Percentiles rank a stretch among this genome's conserved stretches.
These are phyloP conservation scores for Mugil cephalus DNA, from an alignment of 2,113 vertebrate genomes.

Conservation along the genomic window DNA sequence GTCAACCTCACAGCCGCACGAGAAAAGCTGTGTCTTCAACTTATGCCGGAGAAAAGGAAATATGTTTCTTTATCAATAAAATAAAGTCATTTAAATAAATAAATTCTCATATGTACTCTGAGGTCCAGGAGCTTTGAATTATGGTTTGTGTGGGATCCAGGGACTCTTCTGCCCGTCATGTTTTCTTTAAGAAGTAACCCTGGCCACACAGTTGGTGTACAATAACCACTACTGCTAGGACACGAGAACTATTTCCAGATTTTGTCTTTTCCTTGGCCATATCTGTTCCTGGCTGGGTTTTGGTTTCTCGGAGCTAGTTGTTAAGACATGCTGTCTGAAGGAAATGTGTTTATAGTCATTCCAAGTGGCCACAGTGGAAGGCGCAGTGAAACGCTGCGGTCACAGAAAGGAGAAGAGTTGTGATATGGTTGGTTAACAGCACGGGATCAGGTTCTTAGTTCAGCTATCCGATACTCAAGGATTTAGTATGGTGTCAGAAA, in stretches of 20 bases:
- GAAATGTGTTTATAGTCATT: neutral
- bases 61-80: neutral
- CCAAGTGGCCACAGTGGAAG: neutral
- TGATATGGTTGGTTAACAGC: neutral
- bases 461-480: too few species aligned
- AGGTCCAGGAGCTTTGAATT: too few species aligned
- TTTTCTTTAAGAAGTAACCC: too few species aligned
- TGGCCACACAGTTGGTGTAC: neutral
- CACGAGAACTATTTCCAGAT: neutral
- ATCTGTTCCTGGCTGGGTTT: neutral
- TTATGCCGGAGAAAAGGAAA: conserved; percentile 6
- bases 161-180: too few species aligned
- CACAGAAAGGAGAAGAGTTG: neutral
- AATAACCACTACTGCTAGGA: neutral
- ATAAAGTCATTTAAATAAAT: too few species aligned
- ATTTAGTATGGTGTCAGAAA: too few species aligned
- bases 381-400: neutral
- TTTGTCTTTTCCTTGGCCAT: neutral
- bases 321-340: neutral
- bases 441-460: too few species aligned
- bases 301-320: neutral
- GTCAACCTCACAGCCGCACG: conserved; percentile 12
- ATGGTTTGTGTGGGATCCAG: too few species aligned
- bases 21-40: neutral
- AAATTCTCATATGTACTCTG: too few species aligned